These are phyloP conservation scores for Novumbra hubbsi DNA, from an alignment of 2,797 vertebrate species.

Conservation along the genomic window DNA sequence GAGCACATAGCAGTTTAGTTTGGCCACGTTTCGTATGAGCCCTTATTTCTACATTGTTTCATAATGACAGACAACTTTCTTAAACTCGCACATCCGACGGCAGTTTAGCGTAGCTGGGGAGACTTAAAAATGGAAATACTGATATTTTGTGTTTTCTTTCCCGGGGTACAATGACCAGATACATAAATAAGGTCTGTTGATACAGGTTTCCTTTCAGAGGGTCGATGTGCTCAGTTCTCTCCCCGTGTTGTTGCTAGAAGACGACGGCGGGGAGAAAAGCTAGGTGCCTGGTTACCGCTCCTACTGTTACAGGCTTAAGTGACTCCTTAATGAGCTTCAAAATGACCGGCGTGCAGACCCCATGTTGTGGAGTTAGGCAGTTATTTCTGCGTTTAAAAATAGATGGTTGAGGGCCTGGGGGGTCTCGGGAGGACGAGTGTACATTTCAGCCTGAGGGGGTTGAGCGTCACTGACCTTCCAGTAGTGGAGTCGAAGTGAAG, in stretches of 20 bases:
- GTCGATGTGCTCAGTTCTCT: slow-evolving; percentile 11
- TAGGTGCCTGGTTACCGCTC: slow-evolving; percentile 54
- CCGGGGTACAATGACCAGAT: slow-evolving; percentile 23
- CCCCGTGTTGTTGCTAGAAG: no score
- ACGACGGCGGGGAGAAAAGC: slow-evolving; percentile 10
- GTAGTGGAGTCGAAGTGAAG: slow-evolving; percentile 53
- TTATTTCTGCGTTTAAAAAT: slow-evolving; percentile 76
- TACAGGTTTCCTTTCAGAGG: slow-evolving; percentile 29
- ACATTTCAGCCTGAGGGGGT: slow-evolving; percentile 51
- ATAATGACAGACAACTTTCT: slow-evolving; percentile 41
- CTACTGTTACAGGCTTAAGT: slow-evolving; percentile 69
- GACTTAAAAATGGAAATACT: slow-evolving; percentile 21
- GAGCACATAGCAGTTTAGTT: slow-evolving; percentile 33
- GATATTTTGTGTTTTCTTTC: slow-evolving; percentile 32
- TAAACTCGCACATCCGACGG: slow-evolving; percentile 33
- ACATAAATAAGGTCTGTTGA: slow-evolving; percentile 30
- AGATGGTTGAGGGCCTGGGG: slow-evolving; percentile 68
- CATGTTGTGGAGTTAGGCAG: slow-evolving; percentile 63
- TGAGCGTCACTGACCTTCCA: slow-evolving; percentile 66
- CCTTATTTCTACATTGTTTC: slow-evolving; percentile 49
- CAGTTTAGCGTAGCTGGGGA: slow-evolving; percentile 38
- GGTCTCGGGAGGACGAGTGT: slow-evolving; percentile 61
- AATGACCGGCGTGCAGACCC: slow-evolving; percentile 70
- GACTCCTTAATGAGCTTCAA: slow-evolving; percentile 75
- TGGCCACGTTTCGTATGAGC: slow-evolving; percentile 47